Conservation (phyloP, 2,113 vertebrate species). For the Apeltes quadracus region DNA sequence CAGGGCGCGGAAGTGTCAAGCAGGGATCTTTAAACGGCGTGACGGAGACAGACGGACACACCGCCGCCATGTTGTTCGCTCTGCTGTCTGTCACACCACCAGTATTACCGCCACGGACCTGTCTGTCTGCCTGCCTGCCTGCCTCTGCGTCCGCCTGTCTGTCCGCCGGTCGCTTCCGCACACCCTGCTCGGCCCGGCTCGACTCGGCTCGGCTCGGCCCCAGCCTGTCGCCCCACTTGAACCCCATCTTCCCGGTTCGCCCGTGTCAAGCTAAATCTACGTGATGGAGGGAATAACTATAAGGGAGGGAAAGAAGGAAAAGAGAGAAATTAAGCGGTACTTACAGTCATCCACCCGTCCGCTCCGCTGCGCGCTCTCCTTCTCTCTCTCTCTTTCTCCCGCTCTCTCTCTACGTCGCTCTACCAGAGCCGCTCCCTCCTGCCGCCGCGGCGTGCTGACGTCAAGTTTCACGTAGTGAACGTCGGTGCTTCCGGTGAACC, state of each 20-base stretch:
- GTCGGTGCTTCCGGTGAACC: fast-evolving
- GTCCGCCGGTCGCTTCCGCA: constrained; percentile 74
- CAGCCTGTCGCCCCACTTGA: constrained; percentile 28
- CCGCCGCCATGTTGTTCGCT: constrained; percentile 20
- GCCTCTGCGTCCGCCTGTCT: constrained; percentile 34
- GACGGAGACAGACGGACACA: constrained; percentile 2
- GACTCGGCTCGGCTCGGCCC: constrained; percentile 24
- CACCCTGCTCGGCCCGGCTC: constrained; percentile 63
- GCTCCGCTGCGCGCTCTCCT: constrained; percentile 17
- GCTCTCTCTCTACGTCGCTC: constrained; percentile 52
- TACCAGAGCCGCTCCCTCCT: constrained; percentile 76
- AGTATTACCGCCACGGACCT: constrained; percentile 20
- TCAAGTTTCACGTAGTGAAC: constrained; percentile 6
- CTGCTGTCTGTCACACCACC: constrained; percentile 24
- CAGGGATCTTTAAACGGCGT: background rate
- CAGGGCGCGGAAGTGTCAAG: background rate
- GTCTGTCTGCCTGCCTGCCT: constrained; percentile 39
- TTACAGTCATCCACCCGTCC: constrained; percentile 73
- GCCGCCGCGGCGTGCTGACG: constrained; percentile 34
- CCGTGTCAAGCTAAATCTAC: background rate
- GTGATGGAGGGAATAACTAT: background rate
- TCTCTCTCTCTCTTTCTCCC: constrained; percentile 37
- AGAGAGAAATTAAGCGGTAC: constrained; percentile 49
- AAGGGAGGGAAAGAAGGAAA: background rate
- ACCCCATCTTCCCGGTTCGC: background rate